Conservation (phyloP, 1,140 invertebrate genomes). For the Dendroctonus ponderosae region DNA sequence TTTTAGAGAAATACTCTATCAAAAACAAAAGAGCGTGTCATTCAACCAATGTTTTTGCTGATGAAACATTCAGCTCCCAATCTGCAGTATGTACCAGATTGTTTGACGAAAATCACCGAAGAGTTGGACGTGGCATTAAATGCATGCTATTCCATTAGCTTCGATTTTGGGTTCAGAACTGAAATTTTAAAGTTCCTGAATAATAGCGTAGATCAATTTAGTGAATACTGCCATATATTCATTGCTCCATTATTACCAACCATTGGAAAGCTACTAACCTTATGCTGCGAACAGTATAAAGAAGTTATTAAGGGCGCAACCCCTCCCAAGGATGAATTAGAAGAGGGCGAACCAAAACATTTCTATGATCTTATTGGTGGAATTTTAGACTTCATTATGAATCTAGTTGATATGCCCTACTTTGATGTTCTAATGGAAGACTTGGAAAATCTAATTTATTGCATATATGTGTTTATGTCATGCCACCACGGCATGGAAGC, state of each 20-base stretch:
- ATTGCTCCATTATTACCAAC: slow-evolving; percentile 18
- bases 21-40: background rate
- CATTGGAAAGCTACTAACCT: slow-evolving; percentile 23
- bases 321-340: slow-evolving; percentile 7
- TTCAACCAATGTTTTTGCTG: slow-evolving; percentile 23
- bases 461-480: slow-evolving; percentile 27
- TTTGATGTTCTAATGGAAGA: slow-evolving; percentile 31
- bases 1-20: slow-evolving; percentile 12
- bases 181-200: slow-evolving; percentile 27
- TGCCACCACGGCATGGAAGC: slow-evolving; percentile 28
- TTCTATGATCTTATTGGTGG: slow-evolving; percentile 16
- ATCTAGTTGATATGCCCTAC: slow-evolving; percentile 20
- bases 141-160: slow-evolving; percentile 16
- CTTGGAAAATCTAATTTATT: slow-evolving; percentile 30
- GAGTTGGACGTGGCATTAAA: slow-evolving; percentile 18
- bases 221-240: slow-evolving; percentile 8
- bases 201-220: slow-evolving; percentile 16
- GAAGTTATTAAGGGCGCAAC: slow-evolving; percentile 11
- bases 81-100: slow-evolving; percentile 14
- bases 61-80: slow-evolving; percentile 14
- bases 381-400: slow-evolving; percentile 16
- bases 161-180: slow-evolving; percentile 24
- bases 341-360: slow-evolving; percentile 12
- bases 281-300: slow-evolving; percentile 24
- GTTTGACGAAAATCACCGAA: slow-evolving; percentile 15